Evolutionary conservation across 1,140 invertebrate genomes (phyloP).

Genomic region (Drosophila bipectinata): DNA sequence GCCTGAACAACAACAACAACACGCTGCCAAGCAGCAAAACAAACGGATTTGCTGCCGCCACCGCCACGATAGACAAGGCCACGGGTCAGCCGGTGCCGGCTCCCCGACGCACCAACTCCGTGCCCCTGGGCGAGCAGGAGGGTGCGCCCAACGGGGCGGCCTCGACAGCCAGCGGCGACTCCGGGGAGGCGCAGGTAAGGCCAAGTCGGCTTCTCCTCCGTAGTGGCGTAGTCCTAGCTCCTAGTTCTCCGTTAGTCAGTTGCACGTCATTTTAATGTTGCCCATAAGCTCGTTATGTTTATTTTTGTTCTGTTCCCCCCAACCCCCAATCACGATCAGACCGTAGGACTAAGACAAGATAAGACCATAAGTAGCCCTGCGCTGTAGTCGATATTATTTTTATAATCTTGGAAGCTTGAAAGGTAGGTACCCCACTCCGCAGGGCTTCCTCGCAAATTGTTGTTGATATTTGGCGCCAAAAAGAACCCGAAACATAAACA

Average conservation of each 20-base stretch:
- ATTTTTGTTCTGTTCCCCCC: background rate
- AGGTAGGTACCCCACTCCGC: slow-evolving; percentile 55
- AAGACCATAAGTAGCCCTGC: slow-evolving; percentile 27
- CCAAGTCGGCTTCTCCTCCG: slow-evolving; percentile 11
- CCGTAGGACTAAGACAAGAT: slow-evolving; percentile 39
- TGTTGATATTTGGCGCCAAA: slow-evolving; percentile 66
- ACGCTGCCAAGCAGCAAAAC: slow-evolving; percentile 64
- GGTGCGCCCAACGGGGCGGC: slow-evolving; percentile 51
- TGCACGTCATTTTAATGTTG: slow-evolving; percentile 75
- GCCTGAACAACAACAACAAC: slow-evolving; percentile 41
- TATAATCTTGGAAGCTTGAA: background rate
- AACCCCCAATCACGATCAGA: slow-evolving; percentile 45
- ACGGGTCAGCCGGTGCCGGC: slow-evolving; percentile 84
- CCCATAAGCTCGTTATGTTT: slow-evolving; percentile 61
- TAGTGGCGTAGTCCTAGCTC: slow-evolving; percentile 36
- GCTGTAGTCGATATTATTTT: slow-evolving; percentile 12
- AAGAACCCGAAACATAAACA: slow-evolving; percentile 27
- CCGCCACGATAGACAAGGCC: slow-evolving; percentile 69
- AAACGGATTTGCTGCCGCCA: slow-evolving; percentile 59
- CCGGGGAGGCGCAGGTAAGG: slow-evolving; percentile 73
- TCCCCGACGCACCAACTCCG: slow-evolving; percentile 82
- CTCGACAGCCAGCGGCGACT: slow-evolving; percentile 63
- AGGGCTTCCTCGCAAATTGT: slow-evolving; percentile 65
- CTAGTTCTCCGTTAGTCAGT: slow-evolving; percentile 49
- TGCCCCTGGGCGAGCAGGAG: slow-evolving; percentile 67